phyloP scores from a whole-genome alignment of 2,888 invertebrate genomes.

The Agrenia bidenticulata region DNA sequence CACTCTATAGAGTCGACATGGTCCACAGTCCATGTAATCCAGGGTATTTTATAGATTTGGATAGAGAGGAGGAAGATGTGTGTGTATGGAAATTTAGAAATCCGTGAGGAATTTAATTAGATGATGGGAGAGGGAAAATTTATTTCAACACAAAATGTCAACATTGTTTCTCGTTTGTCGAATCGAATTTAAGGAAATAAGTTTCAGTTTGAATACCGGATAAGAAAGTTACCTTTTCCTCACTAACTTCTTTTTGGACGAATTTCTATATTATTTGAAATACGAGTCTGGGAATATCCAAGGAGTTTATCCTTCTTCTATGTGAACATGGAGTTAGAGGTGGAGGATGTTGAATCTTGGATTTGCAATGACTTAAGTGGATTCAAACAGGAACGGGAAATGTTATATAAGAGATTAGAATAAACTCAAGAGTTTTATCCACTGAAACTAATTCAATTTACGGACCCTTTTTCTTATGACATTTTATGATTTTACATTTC shows the following conservation, averaged over 20 bases:
- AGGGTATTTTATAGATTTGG: no score
- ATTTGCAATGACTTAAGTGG: no score
- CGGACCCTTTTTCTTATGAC: slow-evolving; percentile 2
- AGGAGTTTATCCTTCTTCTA: no score
- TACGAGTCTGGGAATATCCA: no score
- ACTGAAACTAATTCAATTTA: slow-evolving; percentile 20
- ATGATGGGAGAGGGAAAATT: slow-evolving; percentile 23
- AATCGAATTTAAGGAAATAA: slow-evolving; percentile 22
- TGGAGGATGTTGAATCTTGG: no score
- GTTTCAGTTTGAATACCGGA: slow-evolving; percentile 17
- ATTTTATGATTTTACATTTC: neutral
- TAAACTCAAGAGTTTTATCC: slow-evolving; percentile 15
- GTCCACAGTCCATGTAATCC: no score
- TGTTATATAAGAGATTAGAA: slow-evolving; percentile 7
- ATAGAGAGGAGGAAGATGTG: neutral
- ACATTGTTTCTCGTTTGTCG: slow-evolving; percentile 23
- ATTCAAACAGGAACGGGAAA: no score
- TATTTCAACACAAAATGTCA: slow-evolving; percentile 27
- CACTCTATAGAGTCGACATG: no score
- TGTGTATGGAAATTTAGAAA: slow-evolving; percentile 13
- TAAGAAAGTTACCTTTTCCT: no score
- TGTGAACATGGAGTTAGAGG: no score
- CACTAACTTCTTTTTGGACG: no score
- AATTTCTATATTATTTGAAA: no score
- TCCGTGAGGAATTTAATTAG: slow-evolving; percentile 23